These are phyloP conservation scores for Cotesia congregata DNA, from an alignment of 2,888 invertebrate genomes.

Conservation along the genomic window DNA sequence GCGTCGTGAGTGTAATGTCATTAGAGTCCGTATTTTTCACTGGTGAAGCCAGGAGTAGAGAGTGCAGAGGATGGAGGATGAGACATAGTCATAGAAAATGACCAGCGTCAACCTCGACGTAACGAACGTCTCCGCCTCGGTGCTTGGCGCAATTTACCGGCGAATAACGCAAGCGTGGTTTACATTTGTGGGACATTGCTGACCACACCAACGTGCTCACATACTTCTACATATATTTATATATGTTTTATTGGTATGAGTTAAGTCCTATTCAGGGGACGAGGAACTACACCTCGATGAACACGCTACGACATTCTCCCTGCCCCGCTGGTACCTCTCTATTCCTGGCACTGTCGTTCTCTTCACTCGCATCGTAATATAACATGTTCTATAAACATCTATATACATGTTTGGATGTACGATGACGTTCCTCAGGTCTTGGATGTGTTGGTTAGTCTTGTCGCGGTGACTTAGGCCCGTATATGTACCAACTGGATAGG, in stretches of 20 bases:
- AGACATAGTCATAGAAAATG: constrained; percentile 18
- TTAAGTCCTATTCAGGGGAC: constrained; percentile 63
- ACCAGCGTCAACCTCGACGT: constrained; percentile 28
- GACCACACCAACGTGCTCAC: constrained; percentile 60
- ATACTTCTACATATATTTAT: neutral
- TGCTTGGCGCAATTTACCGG: constrained; percentile 47
- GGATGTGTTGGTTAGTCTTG: constrained; percentile 26
- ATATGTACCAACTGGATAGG: constrained; percentile 17
- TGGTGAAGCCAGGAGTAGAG: too few species aligned
- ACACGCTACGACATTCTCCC: constrained; percentile 67
- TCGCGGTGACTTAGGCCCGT: constrained; percentile 7
- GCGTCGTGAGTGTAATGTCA: constrained; percentile 5
- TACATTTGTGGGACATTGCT: constrained; percentile 64
- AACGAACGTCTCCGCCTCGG: constrained; percentile 16
- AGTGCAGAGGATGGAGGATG: neutral
- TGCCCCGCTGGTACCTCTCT: constrained; percentile 55
- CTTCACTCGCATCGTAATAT: constrained; percentile 45
- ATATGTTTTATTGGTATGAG: neutral
- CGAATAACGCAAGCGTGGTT: constrained; percentile 64
- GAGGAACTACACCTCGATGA: constrained; percentile 71
- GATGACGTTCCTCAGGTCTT: neutral
- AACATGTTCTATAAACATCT: constrained; percentile 19
- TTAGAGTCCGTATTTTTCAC: neutral
- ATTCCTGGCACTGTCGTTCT: constrained; percentile 37
- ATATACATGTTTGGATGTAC: constrained; percentile 20